Evolutionary conservation across 2,797 vertebrate genomes (phyloP).

Genomic region (Liasis olivaceus): DNA sequence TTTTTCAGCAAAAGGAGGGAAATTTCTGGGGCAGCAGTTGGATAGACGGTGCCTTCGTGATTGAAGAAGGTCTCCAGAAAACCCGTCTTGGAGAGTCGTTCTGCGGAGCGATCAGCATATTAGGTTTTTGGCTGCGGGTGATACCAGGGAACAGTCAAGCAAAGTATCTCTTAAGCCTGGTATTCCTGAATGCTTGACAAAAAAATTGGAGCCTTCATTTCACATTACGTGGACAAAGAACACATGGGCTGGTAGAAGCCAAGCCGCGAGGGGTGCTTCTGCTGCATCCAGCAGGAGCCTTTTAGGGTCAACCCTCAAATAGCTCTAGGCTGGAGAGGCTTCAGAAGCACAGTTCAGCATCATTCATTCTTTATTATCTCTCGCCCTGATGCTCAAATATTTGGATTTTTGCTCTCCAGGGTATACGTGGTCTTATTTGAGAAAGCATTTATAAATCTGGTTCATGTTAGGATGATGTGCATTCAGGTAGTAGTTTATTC

Average conservation of each 20-base stretch:
- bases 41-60: too few relatives aligned
- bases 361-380: neutral
- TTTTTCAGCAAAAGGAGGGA: too few relatives aligned
- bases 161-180: neutral
- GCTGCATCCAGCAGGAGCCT: too few relatives aligned
- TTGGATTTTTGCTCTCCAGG: neutral
- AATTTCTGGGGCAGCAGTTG: too few relatives aligned
- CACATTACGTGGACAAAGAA: neutral
- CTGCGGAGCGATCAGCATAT: neutral
- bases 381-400: neutral
- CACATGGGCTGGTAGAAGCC: neutral
- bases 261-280: too few relatives aligned
- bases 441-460: neutral
- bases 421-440: neutral
- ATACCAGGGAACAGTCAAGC: neutral
- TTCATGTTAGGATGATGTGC: too few relatives aligned
- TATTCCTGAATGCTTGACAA: neutral
- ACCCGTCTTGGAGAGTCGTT: neutral
- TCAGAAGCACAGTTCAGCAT: too few relatives aligned
- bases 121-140: neutral
- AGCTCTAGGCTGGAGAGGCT: neutral
- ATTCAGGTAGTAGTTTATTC: too few relatives aligned
- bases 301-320: too few relatives aligned
- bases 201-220: neutral
- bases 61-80: neutral